These are phyloP conservation scores for Willisornis vidua DNA, from an alignment of 2,113 vertebrate species.

Conservation along the genomic window DNA sequence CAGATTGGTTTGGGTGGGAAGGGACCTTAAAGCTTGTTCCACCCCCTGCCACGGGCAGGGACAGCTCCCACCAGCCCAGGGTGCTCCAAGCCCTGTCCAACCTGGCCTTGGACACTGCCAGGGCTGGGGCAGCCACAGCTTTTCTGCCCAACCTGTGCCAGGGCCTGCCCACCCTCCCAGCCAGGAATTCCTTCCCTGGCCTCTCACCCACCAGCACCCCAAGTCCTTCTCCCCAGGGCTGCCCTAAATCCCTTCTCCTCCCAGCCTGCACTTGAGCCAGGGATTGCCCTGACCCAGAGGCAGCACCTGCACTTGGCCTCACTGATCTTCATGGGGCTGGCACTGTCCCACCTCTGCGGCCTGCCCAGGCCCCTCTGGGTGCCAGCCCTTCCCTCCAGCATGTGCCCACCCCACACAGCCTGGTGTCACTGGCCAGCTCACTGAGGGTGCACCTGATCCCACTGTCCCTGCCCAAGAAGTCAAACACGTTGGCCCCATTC, in stretches of 20 bases:
- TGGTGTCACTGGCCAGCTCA: neutral
- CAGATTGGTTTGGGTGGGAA: neutral
- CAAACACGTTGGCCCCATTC: neutral
- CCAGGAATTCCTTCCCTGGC: neutral
- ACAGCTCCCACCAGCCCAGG: neutral
- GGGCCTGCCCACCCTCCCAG: neutral
- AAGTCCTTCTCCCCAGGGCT: neutral
- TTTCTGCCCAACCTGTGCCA: neutral
- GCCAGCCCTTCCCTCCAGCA: neutral
- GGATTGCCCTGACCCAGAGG: neutral
- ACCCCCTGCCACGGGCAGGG: neutral
- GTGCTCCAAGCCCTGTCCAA: accelerated
- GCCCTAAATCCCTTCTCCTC: neutral
- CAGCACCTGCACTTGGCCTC: neutral
- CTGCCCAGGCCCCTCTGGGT: neutral
- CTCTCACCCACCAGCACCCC: neutral
- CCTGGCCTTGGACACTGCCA: neutral
- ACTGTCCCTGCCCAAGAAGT: neutral
- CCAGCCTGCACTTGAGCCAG: neutral
- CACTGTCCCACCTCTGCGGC: neutral
- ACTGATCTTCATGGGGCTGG: neutral
- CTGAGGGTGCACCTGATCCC: neutral
- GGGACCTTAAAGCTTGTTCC: accelerated
- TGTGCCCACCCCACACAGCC: neutral
- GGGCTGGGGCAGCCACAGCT: neutral